Base-by-base conservation (phyloP, 2,888 invertebrate genomes). In the Nebria salina region DNA sequence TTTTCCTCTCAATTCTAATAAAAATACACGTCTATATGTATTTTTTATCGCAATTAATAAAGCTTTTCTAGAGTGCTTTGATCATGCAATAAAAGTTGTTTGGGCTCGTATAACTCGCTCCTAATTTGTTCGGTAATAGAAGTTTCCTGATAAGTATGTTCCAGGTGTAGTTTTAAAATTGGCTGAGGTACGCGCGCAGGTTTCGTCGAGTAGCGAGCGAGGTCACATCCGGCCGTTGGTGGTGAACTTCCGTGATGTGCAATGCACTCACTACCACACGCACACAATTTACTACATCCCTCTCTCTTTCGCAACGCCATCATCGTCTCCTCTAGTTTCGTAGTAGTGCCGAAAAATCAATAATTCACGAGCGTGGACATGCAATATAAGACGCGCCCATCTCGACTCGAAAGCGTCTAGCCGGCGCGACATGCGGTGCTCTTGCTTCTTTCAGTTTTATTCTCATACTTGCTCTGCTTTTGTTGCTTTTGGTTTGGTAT, bases 381-480 rank as follows among this genome's bases (percentile, higher is more conserved):
- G 70, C 70, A 70, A 70, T 70, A 70, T 26, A 34, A 70, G 70
- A 70, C 70, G 70, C 70, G 70, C 70, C 70, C 70, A 70, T 20
- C 70, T 70, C 70, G 25, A 3, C 54, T 54, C 54, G 54, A 54
- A 34, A 70, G 34, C 70, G 73, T 73, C 73, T 73, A 73, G 73
- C 73, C 73, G 73, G 41, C 73, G 41, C 26, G 73, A 73, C 73
- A 54, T 54, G 54, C 54, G 8, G 54, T 54, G 54, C 54, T 54
- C 54, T 54, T 54, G 54, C 34, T 70, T 70, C 70, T 70, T 70
- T 34, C 70, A 70, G 25, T 70, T 70, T 70, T 70, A 89, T 88
- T 85, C 90, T 89, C 86, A 90, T 90, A 90, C 90, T 54, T 54
- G 13, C 54, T 54, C 8, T 54, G 54, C 54, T 54, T 54, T 54